These are phyloP conservation scores for Triplophysa tibetana DNA, from an alignment of 2,113 vertebrate genomes.

Conservation along the genomic window DNA sequence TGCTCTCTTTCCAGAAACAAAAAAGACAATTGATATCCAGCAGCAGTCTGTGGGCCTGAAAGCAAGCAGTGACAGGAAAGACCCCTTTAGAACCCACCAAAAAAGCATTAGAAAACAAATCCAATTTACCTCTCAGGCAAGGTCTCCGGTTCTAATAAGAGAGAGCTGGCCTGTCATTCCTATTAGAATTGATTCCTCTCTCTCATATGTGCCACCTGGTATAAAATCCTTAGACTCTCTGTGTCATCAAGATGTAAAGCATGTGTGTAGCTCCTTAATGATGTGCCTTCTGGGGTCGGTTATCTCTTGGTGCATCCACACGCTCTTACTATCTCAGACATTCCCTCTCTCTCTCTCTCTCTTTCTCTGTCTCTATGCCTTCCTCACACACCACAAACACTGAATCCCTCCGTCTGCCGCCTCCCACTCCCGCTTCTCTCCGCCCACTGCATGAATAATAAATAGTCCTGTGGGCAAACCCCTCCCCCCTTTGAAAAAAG, in stretches of 20 bases:
- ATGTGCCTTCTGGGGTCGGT: constrained; percentile 41
- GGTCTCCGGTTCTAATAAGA: constrained; percentile 18
- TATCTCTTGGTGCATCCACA: constrained; percentile 34
- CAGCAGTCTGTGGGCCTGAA: neutral
- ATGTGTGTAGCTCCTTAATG: constrained; percentile 8
- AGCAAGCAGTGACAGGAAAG: constrained; percentile 1
- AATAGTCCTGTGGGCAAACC: constrained; percentile 54
- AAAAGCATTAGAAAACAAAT: neutral
- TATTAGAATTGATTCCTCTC: constrained; percentile 1
- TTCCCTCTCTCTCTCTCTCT: constrained; percentile 2
- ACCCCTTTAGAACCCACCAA: constrained; percentile 1
- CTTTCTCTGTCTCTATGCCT: constrained; percentile 21
- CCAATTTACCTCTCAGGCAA: constrained; percentile 50
- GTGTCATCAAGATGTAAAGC: constrained; percentile 7
- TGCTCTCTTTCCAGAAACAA: constrained; percentile 20
- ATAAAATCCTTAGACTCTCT: constrained; percentile 32
- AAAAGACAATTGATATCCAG: constrained; percentile 21
- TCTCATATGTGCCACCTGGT: constrained; percentile 16
- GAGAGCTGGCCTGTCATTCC: constrained; percentile 30
- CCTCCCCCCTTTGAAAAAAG: constrained; percentile 33
- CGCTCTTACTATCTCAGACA: constrained; percentile 43
- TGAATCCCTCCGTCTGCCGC: constrained; percentile 67
- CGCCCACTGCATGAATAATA: constrained; percentile 76
- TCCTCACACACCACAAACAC: constrained; percentile 47
- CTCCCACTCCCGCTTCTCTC: constrained; percentile 61